phyloP scores from a whole-genome alignment of 1,140 invertebrate genomes.

The Brachionus calyciflorus region DNA sequence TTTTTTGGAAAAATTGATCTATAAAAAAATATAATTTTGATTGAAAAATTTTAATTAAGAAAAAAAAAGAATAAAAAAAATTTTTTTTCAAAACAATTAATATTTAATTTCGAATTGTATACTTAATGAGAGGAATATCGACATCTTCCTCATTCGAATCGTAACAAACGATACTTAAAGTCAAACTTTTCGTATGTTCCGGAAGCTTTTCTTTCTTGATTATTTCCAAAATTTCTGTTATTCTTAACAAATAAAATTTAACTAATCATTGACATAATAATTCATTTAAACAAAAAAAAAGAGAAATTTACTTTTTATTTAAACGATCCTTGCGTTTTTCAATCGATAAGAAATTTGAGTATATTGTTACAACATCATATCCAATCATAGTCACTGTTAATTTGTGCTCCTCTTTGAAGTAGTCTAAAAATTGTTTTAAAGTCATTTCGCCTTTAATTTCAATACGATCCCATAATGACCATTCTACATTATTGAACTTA shows the following conservation, averaged over 20 bases:
- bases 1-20: too few species aligned
- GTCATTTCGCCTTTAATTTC: slow-evolving; percentile 91
- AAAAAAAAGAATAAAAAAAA: slow-evolving; percentile 1
- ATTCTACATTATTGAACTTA: slow-evolving; percentile 83
- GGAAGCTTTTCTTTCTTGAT: slow-evolving; percentile 29
- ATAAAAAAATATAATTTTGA: too few species aligned
- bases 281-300: neutral
- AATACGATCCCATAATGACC: slow-evolving; percentile 97
- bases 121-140: slow-evolving; percentile 17
- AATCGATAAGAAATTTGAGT: slow-evolving; percentile 8
- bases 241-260: neutral
- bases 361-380: slow-evolving; percentile 69
- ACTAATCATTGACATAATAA: too few species aligned
- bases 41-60: neutral
- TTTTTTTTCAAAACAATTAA: neutral
- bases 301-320: slow-evolving; percentile 4
- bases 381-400: slow-evolving; percentile 96
- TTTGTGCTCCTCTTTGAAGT: slow-evolving; percentile 83
- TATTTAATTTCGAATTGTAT: slow-evolving; percentile 1
- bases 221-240: slow-evolving; percentile 36
- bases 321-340: slow-evolving; percentile 29
- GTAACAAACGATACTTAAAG: slow-evolving; percentile 16
- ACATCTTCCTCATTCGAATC: neutral
- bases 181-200: slow-evolving; percentile 25
- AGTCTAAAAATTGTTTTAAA: slow-evolving; percentile 84